These are phyloP conservation scores for Toxotes lorentzi DNA, from an alignment of 2,797 vertebrate species.

Conservation along the genomic window DNA sequence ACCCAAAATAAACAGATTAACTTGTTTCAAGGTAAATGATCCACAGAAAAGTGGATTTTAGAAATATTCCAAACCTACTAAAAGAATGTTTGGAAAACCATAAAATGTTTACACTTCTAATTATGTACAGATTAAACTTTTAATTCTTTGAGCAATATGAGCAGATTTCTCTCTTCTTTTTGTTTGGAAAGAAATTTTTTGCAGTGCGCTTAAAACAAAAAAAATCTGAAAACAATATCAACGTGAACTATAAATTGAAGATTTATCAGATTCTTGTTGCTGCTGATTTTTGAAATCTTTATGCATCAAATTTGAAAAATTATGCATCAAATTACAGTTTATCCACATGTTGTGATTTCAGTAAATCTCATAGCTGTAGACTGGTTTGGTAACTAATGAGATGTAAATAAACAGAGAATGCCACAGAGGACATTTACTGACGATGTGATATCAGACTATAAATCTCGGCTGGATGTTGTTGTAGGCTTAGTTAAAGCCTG, in stretches of 20 bases:
- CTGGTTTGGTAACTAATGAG: neutral
- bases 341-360: neutral
- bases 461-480: conserved; percentile 35
- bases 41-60: neutral
- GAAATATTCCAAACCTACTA: neutral
- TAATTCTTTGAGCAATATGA: neutral
- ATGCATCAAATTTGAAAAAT: neutral
- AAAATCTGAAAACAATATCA: neutral
- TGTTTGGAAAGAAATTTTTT: neutral
- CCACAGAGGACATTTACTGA: neutral
- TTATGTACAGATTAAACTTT: neutral
- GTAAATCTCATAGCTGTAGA: neutral
- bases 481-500: conserved; percentile 32
- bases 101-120: neutral
- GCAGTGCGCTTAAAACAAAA: neutral
- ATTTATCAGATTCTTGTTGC: too few relatives aligned
- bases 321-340: neutral
- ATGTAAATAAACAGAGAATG: conserved; percentile 12
- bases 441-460: conserved; percentile 22
- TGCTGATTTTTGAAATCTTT: neutral
- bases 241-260: too few relatives aligned
- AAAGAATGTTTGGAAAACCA: neutral
- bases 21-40: neutral
- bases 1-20: neutral
- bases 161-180: neutral